Percentiles rank a stretch among this genome's conserved stretches.
Evolutionary conservation across 2,888 invertebrate species (phyloP).

Genomic region (Corbicula japonica): DNA sequence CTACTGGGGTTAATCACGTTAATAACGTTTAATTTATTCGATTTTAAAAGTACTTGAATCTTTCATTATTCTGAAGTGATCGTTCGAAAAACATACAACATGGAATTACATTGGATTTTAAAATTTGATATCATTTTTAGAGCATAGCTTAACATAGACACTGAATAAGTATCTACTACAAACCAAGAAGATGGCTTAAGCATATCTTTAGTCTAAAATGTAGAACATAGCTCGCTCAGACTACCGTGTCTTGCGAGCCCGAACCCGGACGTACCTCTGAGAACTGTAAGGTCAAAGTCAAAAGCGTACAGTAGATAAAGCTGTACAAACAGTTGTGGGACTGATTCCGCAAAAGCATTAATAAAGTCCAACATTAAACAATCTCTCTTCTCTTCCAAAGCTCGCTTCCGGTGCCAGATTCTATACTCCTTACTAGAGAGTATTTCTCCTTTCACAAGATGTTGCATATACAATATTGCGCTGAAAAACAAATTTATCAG

Average conservation of each 20-base stretch:
- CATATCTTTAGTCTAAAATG: not conserved
- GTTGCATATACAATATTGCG: constrained; percentile 32
- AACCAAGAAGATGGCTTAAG: not conserved
- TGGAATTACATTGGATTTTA: not conserved
- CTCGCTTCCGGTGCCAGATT: constrained; percentile 22
- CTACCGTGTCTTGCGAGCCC: too few relatives aligned
- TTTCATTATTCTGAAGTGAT: too few relatives aligned
- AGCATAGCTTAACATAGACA: not conserved
- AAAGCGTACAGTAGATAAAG: constrained; percentile 38
- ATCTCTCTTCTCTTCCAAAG: constrained; percentile 51
- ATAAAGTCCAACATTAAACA: constrained; percentile 53
- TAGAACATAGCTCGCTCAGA: too few relatives aligned
- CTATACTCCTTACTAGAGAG: not conserved
- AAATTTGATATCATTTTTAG: not conserved
- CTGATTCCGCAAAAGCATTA: constrained; percentile 52
- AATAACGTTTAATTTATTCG: too few relatives aligned
- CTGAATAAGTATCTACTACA: not conserved
- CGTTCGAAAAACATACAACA: not conserved
- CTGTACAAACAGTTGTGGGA: constrained; percentile 51
- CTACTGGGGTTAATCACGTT: too few relatives aligned
- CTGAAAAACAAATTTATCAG: too few relatives aligned
- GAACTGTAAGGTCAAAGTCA: constrained; percentile 20
- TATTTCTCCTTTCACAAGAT: constrained; percentile 11
- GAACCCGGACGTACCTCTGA: constrained; percentile 21
- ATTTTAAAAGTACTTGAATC: too few relatives aligned